These are phyloP conservation scores for Peromyscus attwateri DNA, from an alignment of 2,797 vertebrate species.

Conservation along the genomic window DNA sequence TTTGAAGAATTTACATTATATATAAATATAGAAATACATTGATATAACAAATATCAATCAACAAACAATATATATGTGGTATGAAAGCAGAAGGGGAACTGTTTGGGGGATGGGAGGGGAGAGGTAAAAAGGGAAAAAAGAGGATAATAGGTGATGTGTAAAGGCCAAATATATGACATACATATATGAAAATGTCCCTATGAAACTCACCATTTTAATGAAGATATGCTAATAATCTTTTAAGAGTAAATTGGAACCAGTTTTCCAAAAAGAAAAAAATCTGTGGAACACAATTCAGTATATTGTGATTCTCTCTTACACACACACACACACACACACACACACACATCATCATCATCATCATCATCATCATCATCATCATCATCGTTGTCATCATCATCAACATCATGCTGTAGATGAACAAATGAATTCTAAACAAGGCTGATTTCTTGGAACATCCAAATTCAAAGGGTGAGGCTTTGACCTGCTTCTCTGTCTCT, in stretches of 20 bases:
- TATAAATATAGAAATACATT: not conserved
- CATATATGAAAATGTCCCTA: not conserved
- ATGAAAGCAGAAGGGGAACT: not conserved
- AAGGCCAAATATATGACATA: not conserved
- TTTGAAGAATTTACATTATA: not conserved
- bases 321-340: not conserved
- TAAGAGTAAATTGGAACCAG: not conserved
- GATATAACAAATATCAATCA: not conserved
- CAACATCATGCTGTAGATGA: no score
- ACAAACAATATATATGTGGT: not conserved
- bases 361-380: not conserved
- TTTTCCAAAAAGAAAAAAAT: not conserved
- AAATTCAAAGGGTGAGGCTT: conserved; percentile 32
- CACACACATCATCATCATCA: not conserved
- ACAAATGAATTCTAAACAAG: not conserved
- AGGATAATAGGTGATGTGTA: not conserved
- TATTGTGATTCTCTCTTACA: not conserved
- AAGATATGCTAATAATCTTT: not conserved
- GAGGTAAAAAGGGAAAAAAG: not conserved
- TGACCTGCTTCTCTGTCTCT: not conserved
- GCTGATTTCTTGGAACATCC: conserved; percentile 19
- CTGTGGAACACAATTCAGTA: not conserved
- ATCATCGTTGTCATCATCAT: not conserved
- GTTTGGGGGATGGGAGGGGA: not conserved
- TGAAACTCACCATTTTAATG: not conserved